Evolutionary conservation across 2,113 vertebrate genomes (phyloP), one percentile per base, ranked within the genome.

Genomic region (Tachysurus vachellii): DNA sequence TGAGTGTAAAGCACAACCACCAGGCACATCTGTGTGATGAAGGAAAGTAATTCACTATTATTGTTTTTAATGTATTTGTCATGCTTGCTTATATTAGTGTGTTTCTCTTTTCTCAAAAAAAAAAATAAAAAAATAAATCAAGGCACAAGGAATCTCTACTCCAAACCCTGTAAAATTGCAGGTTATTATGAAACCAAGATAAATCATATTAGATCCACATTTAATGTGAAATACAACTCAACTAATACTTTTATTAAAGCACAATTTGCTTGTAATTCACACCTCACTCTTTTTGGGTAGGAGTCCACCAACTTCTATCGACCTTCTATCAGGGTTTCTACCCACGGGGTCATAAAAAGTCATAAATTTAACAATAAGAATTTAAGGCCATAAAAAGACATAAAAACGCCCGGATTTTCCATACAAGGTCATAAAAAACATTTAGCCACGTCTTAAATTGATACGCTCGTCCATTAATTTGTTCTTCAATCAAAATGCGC

Each of bases 21-120:
- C 54, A 31, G 68, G 17, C 79, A 80, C 81, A 84, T 50, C 84
- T 61, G 54, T 4, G n/a, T 13, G n/a, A 54, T 53, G 44, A 84
- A 17, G 64, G 73, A 80, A 82, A 31, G 21, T 10, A 73, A 28
- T 57, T 57, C 28, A 21, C 3, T 17, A 31, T 54, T n/a, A 5
- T 14, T 53, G 75, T 71, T 17, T 73, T 36, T 44, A 4, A 10
- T 7, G 31, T 16, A 73, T 44, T 73, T 12, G 11, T 47, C 70
- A 73, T 23, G 70, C 36, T 23, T 47, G 36, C 36, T 10, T 73
- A 23, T 73, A 73, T 0, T 47, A 10, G 19, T 19, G 17, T 23
- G 36, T 0, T 44, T 47, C 36, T 47, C 70, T 4, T 19, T 73
- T 73, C 19, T 47, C 36, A 36, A 44, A 7, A 10, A 19, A 3